These are phyloP conservation scores for Labeo calbasu DNA, from an alignment of 2,797 vertebrate genomes.

Conservation along the genomic window DNA sequence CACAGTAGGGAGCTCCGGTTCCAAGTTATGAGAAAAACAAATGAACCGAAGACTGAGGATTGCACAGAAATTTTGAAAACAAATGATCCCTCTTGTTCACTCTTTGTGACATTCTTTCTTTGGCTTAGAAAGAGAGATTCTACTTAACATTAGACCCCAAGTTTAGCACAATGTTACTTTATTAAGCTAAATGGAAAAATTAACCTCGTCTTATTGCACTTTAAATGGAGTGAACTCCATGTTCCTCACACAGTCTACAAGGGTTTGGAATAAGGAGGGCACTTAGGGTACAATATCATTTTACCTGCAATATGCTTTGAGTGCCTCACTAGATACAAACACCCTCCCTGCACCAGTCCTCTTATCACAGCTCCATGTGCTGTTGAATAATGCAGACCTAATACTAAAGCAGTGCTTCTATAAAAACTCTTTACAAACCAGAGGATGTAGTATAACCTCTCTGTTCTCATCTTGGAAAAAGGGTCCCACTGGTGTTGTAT, in stretches of 20 bases:
- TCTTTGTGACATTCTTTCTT: not conserved
- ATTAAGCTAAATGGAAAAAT: not conserved
- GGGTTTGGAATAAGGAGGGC: not conserved
- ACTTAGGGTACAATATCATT: not conserved
- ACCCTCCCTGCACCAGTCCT: not conserved
- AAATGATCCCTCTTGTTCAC: not conserved
- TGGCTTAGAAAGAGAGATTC: not conserved
- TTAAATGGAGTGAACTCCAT: not conserved
- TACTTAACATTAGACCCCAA: not conserved
- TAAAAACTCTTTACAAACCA: not conserved
- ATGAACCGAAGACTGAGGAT: not conserved
- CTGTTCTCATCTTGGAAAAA: not conserved
- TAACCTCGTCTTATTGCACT: not conserved
- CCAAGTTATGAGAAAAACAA: conserved; percentile 19
- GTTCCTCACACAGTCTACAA: not conserved
- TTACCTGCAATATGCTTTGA: not conserved
- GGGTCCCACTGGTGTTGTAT: not conserved
- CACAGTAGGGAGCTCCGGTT: not conserved
- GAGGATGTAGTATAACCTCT: not conserved
- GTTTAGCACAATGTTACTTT: not conserved
- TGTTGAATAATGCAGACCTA: conserved; percentile 11
- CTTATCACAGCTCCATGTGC: not conserved
- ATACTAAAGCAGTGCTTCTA: not conserved
- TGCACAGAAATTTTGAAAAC: not conserved
- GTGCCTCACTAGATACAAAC: conserved; percentile 13